Percentiles rank a stretch among this genome's conserved stretches.
Conservation (phyloP, 1,140 invertebrate genomes). For the Leptinotarsa texana region DNA sequence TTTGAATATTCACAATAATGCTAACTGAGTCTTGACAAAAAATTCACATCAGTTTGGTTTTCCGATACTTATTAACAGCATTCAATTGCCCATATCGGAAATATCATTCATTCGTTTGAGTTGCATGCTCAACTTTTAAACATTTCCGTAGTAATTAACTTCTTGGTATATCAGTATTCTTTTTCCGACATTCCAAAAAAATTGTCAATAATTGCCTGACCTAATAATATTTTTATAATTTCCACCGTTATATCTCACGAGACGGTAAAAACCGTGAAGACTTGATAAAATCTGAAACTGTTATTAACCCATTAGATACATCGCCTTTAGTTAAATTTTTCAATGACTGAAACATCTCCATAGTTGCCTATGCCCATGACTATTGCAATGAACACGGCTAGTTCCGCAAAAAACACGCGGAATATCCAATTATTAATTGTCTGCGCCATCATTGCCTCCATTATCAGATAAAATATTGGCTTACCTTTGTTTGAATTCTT, state of each 20-base stretch:
- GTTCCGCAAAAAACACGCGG: background rate
- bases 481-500: too few species aligned
- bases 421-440: background rate
- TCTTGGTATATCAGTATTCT: too few species aligned
- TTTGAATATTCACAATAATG: too few species aligned
- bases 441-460: background rate
- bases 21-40: too few species aligned
- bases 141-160: too few species aligned
- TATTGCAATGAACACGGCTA: background rate
- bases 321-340: background rate
- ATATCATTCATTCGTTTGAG: too few species aligned
- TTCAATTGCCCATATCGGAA: too few species aligned
- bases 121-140: too few species aligned
- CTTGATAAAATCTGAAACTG: background rate
- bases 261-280: background rate
- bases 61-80: too few species aligned
- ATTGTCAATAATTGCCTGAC: background rate
- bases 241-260: background rate
- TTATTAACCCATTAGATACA: background rate
- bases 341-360: background rate
- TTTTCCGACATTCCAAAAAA: too few species aligned
- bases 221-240: background rate
- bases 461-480: too few species aligned
- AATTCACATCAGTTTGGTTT: too few species aligned
- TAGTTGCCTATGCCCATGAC: background rate